Base-by-base conservation (phyloP, 2,888 invertebrate species). In the Spatulosminthurus flaviceps region DNA sequence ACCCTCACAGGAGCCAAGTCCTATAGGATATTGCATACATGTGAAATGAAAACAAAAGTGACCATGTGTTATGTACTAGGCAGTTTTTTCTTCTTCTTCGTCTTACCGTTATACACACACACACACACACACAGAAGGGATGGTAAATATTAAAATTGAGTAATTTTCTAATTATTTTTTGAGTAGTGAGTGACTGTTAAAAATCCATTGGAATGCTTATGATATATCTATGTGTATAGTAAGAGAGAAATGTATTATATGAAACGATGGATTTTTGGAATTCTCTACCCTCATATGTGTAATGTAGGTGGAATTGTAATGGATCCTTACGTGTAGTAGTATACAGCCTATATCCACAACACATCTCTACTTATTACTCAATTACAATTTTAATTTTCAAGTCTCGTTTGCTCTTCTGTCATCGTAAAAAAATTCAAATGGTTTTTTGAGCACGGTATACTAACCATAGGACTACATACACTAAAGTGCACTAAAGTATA, bases 331-430 rank as follows among this genome's bases (percentile, higher is more conserved):
- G 34, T 34, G 34, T 4, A 34, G n/a, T n/a, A n/a, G n/a, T n/a
- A n/a, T n/a, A n/a, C n/a, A n/a, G n/a, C n/a, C n/a, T 41, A 41
- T 9, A 13, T 41, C 41, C 13, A 41, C 13, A 41, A 7, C 41
- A 41, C 41, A 41, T 9, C 34, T 34, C 51, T 11, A 51, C 2
- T 16, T 19, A 67, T 67, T 67, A 67, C 67, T 67, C 67, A 67
- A 67, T 67, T 67, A 67, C 29, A 67, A 67, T 67, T 67, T 67
- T 67, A 67, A 67, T 67, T 67, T 67, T 67, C 67, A 67, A 11
- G 67, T 67, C 67, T 67, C 67, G 67, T 67, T 67, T 67, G 28
- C 67, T 26, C 29, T n/a, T 67, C 67, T 67, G 67, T 67, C 67
- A 67, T 67, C 67, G 67, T 67, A 67, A 67, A 26, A 2, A 19